Evolutionary conservation across 2,797 vertebrate species (phyloP).

Genomic region (Potorous gilbertii): DNA sequence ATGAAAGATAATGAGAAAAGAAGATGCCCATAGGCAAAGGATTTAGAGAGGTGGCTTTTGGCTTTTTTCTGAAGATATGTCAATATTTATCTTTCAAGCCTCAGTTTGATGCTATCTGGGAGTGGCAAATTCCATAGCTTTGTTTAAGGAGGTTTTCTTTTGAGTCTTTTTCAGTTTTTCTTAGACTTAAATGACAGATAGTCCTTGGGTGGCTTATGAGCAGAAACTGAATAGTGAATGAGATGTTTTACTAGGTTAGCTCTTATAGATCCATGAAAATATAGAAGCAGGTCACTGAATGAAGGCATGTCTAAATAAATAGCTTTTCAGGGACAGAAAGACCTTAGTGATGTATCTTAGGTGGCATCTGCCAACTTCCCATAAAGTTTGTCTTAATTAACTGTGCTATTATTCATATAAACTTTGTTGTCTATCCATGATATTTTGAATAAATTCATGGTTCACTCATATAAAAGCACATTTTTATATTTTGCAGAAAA

Average conservation of each 20-base stretch:
- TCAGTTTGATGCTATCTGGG: constrained; percentile 52
- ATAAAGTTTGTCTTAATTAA: constrained; percentile 24
- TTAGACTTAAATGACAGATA: constrained; percentile 50
- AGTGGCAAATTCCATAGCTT: constrained; percentile 3
- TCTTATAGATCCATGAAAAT: constrained; percentile 11
- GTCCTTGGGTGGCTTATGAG: constrained; percentile 29
- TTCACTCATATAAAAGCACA: constrained; percentile 18
- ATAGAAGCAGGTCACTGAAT: background rate
- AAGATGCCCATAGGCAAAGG: constrained; percentile 62
- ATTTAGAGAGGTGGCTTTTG: constrained; percentile 47
- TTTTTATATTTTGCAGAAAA: constrained; percentile 35
- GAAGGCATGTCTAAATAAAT: background rate
- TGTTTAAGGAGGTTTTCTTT: constrained; percentile 14
- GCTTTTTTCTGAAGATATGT: constrained; percentile 59
- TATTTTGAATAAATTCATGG: constrained; percentile 44
- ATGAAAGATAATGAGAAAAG: constrained; percentile 71
- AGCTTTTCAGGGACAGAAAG: background rate
- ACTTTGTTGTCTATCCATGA: constrained; percentile 34
- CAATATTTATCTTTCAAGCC: constrained; percentile 66
- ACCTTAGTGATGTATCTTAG: background rate
- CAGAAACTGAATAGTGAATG: constrained; percentile 48
- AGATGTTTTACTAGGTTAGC: background rate
- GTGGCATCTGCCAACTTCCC: background rate
- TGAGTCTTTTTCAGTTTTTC: background rate
- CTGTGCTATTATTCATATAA: constrained; percentile 30